These are phyloP conservation scores for Bombus terrestris DNA, from an alignment of 1,140 invertebrate genomes.

Conservation along the genomic window DNA sequence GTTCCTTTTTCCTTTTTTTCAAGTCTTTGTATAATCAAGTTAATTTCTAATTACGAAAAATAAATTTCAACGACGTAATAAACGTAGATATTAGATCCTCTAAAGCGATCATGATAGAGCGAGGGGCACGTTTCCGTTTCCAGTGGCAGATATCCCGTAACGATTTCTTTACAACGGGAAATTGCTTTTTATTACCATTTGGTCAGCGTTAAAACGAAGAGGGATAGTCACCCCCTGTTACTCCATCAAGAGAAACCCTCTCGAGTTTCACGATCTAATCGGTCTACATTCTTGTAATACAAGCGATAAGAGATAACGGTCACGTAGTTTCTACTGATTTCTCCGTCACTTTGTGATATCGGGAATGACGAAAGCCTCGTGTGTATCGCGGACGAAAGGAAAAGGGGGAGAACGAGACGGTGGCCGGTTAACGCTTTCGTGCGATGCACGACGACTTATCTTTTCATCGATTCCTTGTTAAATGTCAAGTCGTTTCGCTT, in stretches of 20 bases:
- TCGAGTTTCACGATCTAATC: constrained; percentile 21
- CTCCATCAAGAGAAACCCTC: neutral
- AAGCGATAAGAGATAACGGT: constrained; percentile 53
- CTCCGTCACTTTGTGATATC: constrained; percentile 24
- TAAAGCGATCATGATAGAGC: neutral
- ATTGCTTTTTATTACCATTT: constrained; percentile 32
- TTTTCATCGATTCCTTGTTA: constrained; percentile 69
- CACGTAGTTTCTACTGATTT: constrained; percentile 57
- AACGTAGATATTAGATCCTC: neutral
- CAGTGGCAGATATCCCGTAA: neutral
- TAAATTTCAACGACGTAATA: no score
- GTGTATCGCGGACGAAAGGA: neutral
- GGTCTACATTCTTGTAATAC: constrained; percentile 42
- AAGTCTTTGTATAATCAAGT: neutral
- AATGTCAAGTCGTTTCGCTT: constrained; percentile 69
- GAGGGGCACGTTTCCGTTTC: neutral
- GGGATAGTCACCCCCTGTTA: neutral
- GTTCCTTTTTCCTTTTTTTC: no score
- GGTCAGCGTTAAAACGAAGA: neutral
- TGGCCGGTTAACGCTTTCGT: constrained; percentile 52
- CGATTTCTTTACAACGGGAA: constrained; percentile 30
- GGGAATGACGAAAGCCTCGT: constrained; percentile 32
- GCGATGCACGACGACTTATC: constrained; percentile 60
- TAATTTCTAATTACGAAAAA: neutral
- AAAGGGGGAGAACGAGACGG: constrained; percentile 24